Percentiles rank a stretch among this genome's conserved stretches.
Conservation (phyloP, 2,797 vertebrate genomes). For the Tarsius wallacei region DNA sequence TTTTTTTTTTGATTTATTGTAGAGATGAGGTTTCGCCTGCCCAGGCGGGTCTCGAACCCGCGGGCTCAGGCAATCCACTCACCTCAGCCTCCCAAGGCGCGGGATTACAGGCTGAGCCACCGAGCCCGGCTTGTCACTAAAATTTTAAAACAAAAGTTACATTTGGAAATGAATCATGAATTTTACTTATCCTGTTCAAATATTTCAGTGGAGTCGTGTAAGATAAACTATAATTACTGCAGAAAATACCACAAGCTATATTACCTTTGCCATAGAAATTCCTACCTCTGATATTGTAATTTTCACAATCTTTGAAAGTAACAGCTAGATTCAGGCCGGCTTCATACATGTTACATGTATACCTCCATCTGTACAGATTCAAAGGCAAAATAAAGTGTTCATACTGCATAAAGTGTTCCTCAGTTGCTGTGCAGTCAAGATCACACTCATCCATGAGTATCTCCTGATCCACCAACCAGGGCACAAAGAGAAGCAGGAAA, state of each 20-base stretch:
- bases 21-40: no score
- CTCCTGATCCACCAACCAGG: neutral
- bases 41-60: no score
- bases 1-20: no score
- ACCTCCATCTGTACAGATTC: neutral
- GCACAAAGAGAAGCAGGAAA: neutral
- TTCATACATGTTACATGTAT: neutral
- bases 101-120: no score
- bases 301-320: neutral
- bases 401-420: neutral
- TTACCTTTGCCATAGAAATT: neutral
- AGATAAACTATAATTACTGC: neutral
- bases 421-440: neutral
- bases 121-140: no score
- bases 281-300: neutral
- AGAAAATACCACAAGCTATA: conserved; percentile 5
- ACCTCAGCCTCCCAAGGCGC: no score
- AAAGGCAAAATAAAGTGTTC: neutral
- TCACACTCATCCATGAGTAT: neutral
- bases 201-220: neutral
- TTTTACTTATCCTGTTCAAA: conserved; percentile 14
- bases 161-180: conserved; percentile 37
- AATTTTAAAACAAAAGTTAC: conserved; percentile 51
- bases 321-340: neutral
- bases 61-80: no score